A percentile compares a stretch with the other conserved stretches of the same genome.
Conservation (phyloP, 2,888 invertebrate species). For the Nemoura dubitans region DNA sequence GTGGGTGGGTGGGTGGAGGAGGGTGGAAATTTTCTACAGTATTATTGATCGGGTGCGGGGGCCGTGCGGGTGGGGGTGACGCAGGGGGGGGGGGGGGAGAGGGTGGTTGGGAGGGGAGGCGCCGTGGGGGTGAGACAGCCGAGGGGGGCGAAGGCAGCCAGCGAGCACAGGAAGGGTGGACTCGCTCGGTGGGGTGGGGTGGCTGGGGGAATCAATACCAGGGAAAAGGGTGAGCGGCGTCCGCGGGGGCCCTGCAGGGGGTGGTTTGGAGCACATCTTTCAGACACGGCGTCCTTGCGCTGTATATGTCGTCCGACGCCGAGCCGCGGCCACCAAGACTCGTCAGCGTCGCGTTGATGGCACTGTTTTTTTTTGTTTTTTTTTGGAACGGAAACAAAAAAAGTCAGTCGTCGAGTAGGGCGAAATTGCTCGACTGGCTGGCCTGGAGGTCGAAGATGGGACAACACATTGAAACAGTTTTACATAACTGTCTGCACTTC, state of each 20-base stretch:
- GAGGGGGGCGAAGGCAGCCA: constrained; percentile 23
- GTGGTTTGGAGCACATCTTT: constrained; percentile 42
- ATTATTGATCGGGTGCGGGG: constrained; percentile 50
- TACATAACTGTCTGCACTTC: no score
- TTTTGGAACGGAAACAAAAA: not conserved
- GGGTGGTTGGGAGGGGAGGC: constrained; percentile 19
- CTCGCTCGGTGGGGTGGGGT: constrained; percentile 40
- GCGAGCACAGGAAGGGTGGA: constrained; percentile 36
- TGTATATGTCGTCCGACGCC: not conserved
- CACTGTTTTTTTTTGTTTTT: not conserved
- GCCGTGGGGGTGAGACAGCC: constrained; percentile 29
- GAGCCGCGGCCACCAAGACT: constrained; percentile 12
- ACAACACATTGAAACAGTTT: no score
- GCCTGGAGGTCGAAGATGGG: no score
- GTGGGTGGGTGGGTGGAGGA: constrained; percentile 38
- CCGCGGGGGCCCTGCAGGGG: constrained; percentile 40
- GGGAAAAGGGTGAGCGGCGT: constrained; percentile 45
- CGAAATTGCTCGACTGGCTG: no score
- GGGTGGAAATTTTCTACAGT: constrained; percentile 51
- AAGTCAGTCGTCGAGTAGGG: no score
- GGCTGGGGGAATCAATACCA: constrained; percentile 49
- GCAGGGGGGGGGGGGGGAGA: constrained; percentile 38
- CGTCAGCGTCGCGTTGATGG: not conserved
- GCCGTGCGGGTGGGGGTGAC: constrained; percentile 41
- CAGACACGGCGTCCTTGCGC: not conserved